These are phyloP conservation scores for Oncopeltus fasciatus DNA, from an alignment of 1,140 invertebrate genomes.

Conservation along the genomic window DNA sequence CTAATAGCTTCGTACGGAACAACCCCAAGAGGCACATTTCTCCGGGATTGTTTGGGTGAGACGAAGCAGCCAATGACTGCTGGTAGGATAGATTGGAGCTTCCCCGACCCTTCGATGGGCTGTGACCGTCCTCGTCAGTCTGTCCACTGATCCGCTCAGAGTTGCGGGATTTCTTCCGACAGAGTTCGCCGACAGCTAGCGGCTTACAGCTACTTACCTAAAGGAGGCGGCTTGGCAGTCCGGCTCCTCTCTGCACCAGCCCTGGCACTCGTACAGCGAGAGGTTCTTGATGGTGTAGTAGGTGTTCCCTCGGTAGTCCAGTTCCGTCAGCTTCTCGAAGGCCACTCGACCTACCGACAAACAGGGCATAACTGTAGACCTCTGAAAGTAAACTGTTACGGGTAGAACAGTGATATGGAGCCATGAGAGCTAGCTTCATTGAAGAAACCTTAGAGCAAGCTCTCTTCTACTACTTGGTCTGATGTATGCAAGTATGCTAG, in stretches of 20 bases:
- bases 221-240: constrained; percentile 83
- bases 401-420: neutral
- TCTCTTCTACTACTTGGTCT: neutral
- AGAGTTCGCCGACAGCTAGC: too few relatives aligned
- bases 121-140: too few relatives aligned
- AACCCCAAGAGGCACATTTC: too few relatives aligned
- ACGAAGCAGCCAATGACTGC: too few relatives aligned
- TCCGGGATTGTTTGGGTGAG: too few relatives aligned
- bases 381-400: neutral
- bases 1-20: too few relatives aligned
- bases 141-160: too few relatives aligned
- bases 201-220: constrained; percentile 40
- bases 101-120: too few relatives aligned
- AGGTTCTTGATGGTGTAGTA: constrained; percentile 87
- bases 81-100: too few relatives aligned
- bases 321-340: constrained; percentile 85
- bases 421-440: neutral
- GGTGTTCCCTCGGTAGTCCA: constrained; percentile 75
- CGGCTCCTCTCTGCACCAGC: constrained; percentile 80
- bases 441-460: neutral
- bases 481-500: neutral
- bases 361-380: neutral
- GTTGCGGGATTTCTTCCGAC: too few relatives aligned
- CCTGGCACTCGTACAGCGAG: constrained; percentile 84
- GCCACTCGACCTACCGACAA: constrained; percentile 54